Base-by-base conservation (phyloP, 2,888 invertebrate genomes). In the Drosophila histrio region DNA sequence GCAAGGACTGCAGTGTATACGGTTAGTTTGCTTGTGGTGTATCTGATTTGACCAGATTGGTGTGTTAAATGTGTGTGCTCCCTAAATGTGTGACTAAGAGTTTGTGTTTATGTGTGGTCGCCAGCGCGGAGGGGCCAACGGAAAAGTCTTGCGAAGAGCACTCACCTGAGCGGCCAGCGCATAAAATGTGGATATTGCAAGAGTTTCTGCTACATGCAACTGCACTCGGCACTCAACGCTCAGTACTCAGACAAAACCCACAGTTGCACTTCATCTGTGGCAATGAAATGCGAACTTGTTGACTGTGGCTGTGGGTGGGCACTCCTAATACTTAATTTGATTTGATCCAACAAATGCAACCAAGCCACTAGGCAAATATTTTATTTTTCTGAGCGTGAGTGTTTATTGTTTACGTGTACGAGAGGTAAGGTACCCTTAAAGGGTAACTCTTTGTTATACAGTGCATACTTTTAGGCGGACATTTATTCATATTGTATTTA, bases 381-480 rank as follows among this genome's bases (percentile, higher is more conserved):
- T 36, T 28, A 39, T 38, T 41, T 41, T 13, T 11, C 11, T 32
- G 15, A 38, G 57, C 9, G 9, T 28, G 5, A 28, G 13, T 30
- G 17, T 26, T 21, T 19, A 26, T 11, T 17, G 6, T 43, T 17
- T 38, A 15, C 13, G 11, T 43, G 30, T 3, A 21, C 34, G 26
- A 38, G 36, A 22, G 52, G 13, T 19, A 7, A 34, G 22, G 22
- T 34, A 9, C 30, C 26, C 28, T 46, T 19, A 13, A 57, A 11
- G 3, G 17, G 5, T 11, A 49, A 22, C 17, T 8, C 7, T 13
- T 43, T 19, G 34, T 44, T 19, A 26, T 44, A 21, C 30, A 17
- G 6, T 67, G 81, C 68, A 84, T 83, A 80, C 73, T 83, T 76
- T 83, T 46, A 47, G 74, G 65, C 59, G 58, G 0, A 5, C 1